phyloP scores from a whole-genome alignment of 2,888 invertebrate genomes.

The Scaptomyza cyrtandrae region DNA sequence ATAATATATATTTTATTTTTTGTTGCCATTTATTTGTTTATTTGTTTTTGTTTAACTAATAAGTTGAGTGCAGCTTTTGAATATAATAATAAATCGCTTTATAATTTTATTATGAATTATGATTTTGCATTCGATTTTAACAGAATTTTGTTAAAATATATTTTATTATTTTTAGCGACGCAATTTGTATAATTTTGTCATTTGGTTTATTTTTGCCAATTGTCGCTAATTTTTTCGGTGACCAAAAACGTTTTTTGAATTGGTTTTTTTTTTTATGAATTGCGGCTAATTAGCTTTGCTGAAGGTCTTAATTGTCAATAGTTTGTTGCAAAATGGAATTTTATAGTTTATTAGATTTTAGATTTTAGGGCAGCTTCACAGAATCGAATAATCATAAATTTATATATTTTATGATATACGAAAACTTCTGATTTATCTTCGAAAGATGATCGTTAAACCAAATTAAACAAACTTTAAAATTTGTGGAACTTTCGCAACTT shows the following conservation, averaged over 20 bases:
- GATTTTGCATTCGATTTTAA: slow-evolving; percentile 23
- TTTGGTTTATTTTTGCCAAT: slow-evolving; percentile 62
- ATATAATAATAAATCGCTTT: slow-evolving; percentile 42
- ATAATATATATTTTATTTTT: slow-evolving; percentile 9
- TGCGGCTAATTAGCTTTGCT: slow-evolving; percentile 40
- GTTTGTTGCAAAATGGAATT: too few relatives aligned
- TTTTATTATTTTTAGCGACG: slow-evolving; percentile 23
- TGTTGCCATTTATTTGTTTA: not conserved
- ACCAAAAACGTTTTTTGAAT: slow-evolving; percentile 23
- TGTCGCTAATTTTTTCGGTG: slow-evolving; percentile 49
- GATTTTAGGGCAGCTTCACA: too few relatives aligned
- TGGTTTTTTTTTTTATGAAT: slow-evolving; percentile 30
- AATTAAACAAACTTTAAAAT: too few relatives aligned
- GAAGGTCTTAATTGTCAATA: not conserved
- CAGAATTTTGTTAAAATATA: slow-evolving; percentile 21
- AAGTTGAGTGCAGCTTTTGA: slow-evolving; percentile 22
- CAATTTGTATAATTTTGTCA: slow-evolving; percentile 61
- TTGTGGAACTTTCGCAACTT: too few relatives aligned
- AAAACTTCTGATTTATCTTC: too few relatives aligned
- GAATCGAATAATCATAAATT: too few relatives aligned
- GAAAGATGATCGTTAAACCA: too few relatives aligned
- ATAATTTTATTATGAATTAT: slow-evolving; percentile 49
- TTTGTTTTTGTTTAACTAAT: slow-evolving; percentile 29
- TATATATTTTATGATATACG: too few relatives aligned
- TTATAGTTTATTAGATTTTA: too few relatives aligned